Conservation (phyloP, 1,140 invertebrate genomes). For the Patella vulgata region DNA sequence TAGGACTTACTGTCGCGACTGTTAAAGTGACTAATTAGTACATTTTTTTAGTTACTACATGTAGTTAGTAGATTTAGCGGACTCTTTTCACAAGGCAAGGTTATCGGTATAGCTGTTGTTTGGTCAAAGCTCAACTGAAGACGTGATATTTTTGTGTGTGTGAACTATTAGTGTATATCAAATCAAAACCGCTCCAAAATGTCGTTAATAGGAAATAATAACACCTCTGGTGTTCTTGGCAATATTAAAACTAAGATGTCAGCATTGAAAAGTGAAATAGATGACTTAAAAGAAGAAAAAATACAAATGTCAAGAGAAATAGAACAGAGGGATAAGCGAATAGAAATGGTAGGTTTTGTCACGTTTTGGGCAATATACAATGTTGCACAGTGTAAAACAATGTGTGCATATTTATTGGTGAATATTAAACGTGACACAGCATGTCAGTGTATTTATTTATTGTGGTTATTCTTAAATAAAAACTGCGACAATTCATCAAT, state of each 20-base stretch:
- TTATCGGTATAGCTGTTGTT: constrained; percentile 11
- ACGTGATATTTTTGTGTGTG: too few species aligned
- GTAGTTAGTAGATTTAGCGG: background rate
- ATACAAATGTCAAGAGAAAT: constrained; percentile 34
- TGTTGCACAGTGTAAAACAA: constrained; percentile 19
- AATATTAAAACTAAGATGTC: constrained; percentile 99
- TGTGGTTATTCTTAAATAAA: too few species aligned
- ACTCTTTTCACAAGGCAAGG: constrained; percentile 2
- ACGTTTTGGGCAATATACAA: constrained; percentile 11
- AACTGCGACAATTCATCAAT: too few species aligned
- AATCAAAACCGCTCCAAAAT: constrained; percentile 10
- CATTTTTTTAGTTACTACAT: background rate
- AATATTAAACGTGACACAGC: background rate
- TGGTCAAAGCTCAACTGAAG: too few species aligned
- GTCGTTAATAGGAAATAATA: constrained; percentile 4
- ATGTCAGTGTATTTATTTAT: too few species aligned
- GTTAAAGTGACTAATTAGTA: background rate
- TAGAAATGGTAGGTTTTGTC: constrained; percentile 61
- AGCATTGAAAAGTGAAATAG: constrained; percentile 97
- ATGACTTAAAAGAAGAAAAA: constrained; percentile 87
- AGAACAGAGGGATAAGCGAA: constrained; percentile 90
- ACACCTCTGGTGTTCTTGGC: constrained; percentile 37
- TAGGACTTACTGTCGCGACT: background rate
- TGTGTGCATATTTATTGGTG: background rate
- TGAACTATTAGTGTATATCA: too few species aligned